Percentiles rank a stretch among this genome's conserved stretches.
phyloP scores from a whole-genome alignment of 2,113 vertebrate species.

The Alethe diademata region DNA sequence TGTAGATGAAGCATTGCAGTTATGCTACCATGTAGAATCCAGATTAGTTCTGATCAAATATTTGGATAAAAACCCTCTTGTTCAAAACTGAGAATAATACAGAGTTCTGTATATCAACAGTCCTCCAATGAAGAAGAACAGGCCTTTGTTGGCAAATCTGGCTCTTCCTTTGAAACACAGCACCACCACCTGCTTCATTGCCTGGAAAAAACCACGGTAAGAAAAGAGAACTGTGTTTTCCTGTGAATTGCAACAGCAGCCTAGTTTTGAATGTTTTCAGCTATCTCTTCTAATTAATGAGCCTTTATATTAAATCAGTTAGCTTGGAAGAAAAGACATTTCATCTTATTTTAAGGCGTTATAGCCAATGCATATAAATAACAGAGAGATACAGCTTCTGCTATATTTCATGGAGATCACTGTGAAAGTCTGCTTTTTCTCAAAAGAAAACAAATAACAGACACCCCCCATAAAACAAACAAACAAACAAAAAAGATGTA shows the following conservation, averaged over 20 bases:
- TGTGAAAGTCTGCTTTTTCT: not conserved
- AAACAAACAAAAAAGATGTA: not conserved
- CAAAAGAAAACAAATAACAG: not conserved
- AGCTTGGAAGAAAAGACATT: not conserved
- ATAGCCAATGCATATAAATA: not conserved
- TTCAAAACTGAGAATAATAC: constrained; percentile 57
- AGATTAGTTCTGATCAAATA: constrained; percentile 38
- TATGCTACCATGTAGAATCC: not conserved
- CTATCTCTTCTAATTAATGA: not conserved
- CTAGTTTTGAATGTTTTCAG: not conserved
- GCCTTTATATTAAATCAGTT: not conserved
- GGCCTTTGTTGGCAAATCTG: constrained; percentile 85
- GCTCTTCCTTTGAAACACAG: constrained; percentile 87
- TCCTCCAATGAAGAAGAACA: constrained; percentile 87
- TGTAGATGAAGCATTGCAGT: not conserved
- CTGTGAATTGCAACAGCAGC: not conserved
- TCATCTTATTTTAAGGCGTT: not conserved
- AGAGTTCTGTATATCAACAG: constrained; percentile 75
- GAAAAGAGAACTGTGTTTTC: constrained; percentile 24
- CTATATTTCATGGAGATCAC: not conserved
- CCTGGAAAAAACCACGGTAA: constrained; percentile 97
- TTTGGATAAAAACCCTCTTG: constrained; percentile 25
- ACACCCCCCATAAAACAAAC: too few relatives aligned
- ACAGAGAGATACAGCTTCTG: not conserved
- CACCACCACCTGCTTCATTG: constrained; percentile 96